Conservation (phyloP, 1,140 invertebrate species). For the Drosophila hydei region DNA sequence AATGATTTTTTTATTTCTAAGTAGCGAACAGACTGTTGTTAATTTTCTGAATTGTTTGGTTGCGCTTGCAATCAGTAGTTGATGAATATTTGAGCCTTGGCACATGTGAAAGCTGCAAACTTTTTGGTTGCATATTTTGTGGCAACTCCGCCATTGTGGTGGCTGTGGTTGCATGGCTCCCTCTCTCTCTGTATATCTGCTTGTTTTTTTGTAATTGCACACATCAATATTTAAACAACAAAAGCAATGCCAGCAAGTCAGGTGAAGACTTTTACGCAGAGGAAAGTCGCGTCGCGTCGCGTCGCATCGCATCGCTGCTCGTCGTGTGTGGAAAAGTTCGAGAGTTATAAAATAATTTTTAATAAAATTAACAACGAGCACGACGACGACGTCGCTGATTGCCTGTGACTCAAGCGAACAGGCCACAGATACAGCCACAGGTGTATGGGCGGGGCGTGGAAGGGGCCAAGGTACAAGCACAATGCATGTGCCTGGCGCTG, state of each 20-base stretch:
- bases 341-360: slow-evolving; percentile 79
- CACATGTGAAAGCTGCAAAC: slow-evolving; percentile 7
- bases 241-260: background rate
- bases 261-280: slow-evolving; percentile 4
- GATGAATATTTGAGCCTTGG: slow-evolving; percentile 6
- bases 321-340: slow-evolving; percentile 50
- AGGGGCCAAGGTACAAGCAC: background rate
- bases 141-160: slow-evolving; percentile 27
- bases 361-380: slow-evolving; percentile 75
- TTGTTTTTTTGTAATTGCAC: slow-evolving; percentile 41
- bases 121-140: slow-evolving; percentile 35
- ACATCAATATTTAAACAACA: slow-evolving; percentile 50
- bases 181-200: slow-evolving; percentile 8
- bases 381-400: slow-evolving; percentile 58
- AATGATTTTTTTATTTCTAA: background rate
- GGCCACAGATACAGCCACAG: slow-evolving; percentile 42
- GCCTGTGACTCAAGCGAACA: slow-evolving; percentile 40
- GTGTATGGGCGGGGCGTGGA: slow-evolving; percentile 14
- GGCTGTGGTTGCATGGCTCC: background rate
- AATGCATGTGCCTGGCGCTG: background rate
- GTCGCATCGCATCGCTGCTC: slow-evolving; percentile 12
- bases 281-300: slow-evolving; percentile 14
- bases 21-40: slow-evolving; percentile 1
- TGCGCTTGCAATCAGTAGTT: slow-evolving; percentile 2
- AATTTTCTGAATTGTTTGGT: slow-evolving; percentile 11